These are phyloP conservation scores for Pinctada fucata DNA, from an alignment of 2,888 invertebrate species.

Conservation along the genomic window DNA sequence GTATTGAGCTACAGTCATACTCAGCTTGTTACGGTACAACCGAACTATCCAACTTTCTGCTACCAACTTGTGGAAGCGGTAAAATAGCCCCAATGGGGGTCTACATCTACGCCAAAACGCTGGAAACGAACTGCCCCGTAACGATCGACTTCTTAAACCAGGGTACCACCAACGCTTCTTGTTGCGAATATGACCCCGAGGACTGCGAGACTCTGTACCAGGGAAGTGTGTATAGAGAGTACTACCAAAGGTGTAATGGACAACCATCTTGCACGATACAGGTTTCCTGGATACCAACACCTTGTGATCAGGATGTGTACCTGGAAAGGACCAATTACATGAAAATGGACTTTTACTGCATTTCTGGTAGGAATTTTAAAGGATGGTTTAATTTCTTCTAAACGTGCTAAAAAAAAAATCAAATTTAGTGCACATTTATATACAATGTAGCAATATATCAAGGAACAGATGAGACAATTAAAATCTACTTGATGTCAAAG, in stretches of 20 bases:
- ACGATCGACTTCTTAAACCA: background rate
- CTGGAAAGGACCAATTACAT: constrained; percentile 28
- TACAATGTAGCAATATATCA: no score
- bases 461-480: no score
- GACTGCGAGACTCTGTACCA: constrained; percentile 26
- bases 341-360: constrained; percentile 35
- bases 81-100: constrained; percentile 22
- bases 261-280: background rate
- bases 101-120: constrained; percentile 13
- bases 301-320: constrained; percentile 11
- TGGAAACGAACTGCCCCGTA: constrained; percentile 10
- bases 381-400: no score
- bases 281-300: constrained; percentile 25
- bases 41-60: constrained; percentile 22
- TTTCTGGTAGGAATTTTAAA: constrained; percentile 20
- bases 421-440: no score
- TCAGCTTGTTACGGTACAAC: constrained; percentile 33
- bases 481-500: no score
- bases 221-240: constrained; percentile 10
- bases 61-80: constrained; percentile 10
- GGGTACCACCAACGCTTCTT: background rate
- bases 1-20: constrained; percentile 18
- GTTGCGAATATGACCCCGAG: constrained; percentile 26
- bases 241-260: constrained; percentile 27
- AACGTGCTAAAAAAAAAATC: no score